Evolutionary conservation across 2,888 invertebrate genomes (phyloP).

Genomic region (Vesta saturnalis): DNA sequence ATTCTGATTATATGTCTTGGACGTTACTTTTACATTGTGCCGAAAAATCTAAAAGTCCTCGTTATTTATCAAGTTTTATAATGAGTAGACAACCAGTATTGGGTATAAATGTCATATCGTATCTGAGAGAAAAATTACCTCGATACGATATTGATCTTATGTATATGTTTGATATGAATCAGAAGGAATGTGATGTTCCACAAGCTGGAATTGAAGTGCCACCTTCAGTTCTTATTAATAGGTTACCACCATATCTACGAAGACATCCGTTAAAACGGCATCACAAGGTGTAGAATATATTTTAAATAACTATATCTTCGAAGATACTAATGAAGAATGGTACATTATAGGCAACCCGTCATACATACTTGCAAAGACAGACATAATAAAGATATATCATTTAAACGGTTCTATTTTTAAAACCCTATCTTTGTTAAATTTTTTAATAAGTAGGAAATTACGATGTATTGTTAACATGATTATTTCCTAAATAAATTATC

Average conservation of each 20-base stretch:
- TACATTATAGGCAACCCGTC: not conserved
- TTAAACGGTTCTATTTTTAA: too few relatives aligned
- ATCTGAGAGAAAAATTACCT: slow-evolving; percentile 79
- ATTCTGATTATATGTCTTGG: slow-evolving; percentile 87
- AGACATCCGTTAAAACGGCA: slow-evolving; percentile 64
- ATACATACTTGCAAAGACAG: too few relatives aligned
- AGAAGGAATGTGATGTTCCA: slow-evolving; percentile 70
- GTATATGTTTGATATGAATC: slow-evolving; percentile 85
- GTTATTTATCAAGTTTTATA: slow-evolving; percentile 85
- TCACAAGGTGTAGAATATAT: slow-evolving; percentile 50
- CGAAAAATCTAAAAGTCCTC: slow-evolving; percentile 79
- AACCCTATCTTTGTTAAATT: too few relatives aligned
- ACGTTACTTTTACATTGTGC: slow-evolving; percentile 86
- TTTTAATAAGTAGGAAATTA: too few relatives aligned
- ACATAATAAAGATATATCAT: too few relatives aligned
- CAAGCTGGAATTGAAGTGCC: slow-evolving; percentile 55
- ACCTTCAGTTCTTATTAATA: slow-evolving; percentile 51
- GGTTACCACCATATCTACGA: slow-evolving; percentile 50
- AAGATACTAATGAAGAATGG: too few relatives aligned
- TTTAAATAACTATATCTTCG: too few relatives aligned
- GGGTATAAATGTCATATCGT: slow-evolving; percentile 76
- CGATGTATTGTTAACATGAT: too few relatives aligned
- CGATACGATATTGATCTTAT: slow-evolving; percentile 86
- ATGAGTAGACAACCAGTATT: slow-evolving; percentile 72
- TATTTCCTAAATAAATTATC: too few relatives aligned